Base-by-base conservation (phyloP, 2,888 invertebrate genomes). In the Dendrolimus pini region DNA sequence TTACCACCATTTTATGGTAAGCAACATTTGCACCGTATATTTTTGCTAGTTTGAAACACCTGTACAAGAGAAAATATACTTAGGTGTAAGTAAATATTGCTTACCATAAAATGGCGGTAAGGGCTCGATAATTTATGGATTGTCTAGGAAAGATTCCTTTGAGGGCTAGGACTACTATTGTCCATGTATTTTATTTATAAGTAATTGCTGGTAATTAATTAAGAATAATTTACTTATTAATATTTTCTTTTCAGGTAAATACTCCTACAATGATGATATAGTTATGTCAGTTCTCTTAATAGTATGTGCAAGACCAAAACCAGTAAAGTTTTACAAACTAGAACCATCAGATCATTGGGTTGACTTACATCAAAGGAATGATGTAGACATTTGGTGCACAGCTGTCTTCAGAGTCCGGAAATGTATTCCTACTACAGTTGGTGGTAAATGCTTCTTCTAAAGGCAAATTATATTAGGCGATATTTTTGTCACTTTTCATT, bases 361-460 rank as follows among this genome's bases (percentile, higher is more conserved):
- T 13, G 89, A 89, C 58, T 71, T 90, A 2, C 89, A 90, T 63
- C 68, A 78, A 56, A 71, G 77, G 55, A 83, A 66, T 41, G 85
- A 91, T 59, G 75, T 80, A 57, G 77, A 80, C 60, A 80, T 87
- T 30, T 84, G 85, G 84, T 88, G 83, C 59, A 83, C 88, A 10
- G 83, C 88, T 30, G 84, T 91, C 1, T 91, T 91, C 63, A 75
- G 82, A 70, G 70, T 91, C 0, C 75, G 90, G 58, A 89, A 84
- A 68, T 91, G 91, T 68, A 85, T 90, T 63, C 83, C 89, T 52
- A 85, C 83, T 12, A 82, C 80, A 41, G 80, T 82, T 62, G 83
- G 80, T 59, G 78, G 90, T 90, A 75, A 71, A 30, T 30, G 6
- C 3, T 30, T 30, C 6, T 30, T 30, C 30, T 30, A 30, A 6